These are phyloP conservation scores for Holotrichia oblita DNA, from an alignment of 1,140 invertebrate genomes.

Conservation along the genomic window DNA sequence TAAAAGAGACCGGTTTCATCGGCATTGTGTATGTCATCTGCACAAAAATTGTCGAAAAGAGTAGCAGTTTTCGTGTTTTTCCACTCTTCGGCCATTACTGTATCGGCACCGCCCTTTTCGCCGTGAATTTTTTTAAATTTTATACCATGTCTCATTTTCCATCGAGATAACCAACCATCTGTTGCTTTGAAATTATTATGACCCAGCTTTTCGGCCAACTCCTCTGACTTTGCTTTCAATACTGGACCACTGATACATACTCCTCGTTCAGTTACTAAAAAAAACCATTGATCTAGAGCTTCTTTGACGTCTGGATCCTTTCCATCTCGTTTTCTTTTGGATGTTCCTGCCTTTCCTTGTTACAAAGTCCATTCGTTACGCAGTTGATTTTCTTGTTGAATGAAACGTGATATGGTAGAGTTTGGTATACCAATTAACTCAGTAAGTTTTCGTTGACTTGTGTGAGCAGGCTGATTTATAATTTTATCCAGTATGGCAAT, in stretches of 20 bases:
- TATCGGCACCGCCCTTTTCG: no score
- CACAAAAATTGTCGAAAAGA: no score
- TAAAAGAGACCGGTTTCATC: no score
- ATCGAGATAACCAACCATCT: neutral
- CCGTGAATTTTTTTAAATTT: neutral
- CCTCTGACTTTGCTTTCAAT: slow-evolving; percentile 28
- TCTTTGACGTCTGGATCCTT: slow-evolving; percentile 44
- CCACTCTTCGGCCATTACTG: no score
- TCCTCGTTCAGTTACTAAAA: slow-evolving; percentile 26
- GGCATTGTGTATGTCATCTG: no score
- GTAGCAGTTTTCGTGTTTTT: no score
- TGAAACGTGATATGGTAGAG: neutral
- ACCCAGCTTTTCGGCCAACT: neutral
- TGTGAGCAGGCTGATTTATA: neutral
- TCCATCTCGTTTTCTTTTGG: slow-evolving; percentile 41
- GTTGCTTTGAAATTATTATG: neutral
- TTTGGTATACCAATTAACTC: neutral
- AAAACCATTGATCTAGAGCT: slow-evolving; percentile 44
- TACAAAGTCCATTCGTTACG: slow-evolving; percentile 32
- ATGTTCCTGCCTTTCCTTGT: slow-evolving; percentile 27
- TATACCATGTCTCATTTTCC: neutral
- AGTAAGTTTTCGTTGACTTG: neutral
- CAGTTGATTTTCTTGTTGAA: slow-evolving; percentile 38
- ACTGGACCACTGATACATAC: slow-evolving; percentile 34
- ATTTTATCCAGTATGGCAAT: neutral